Base-by-base conservation (phyloP, 2,797 vertebrate species). In the Mus spretus region DNA sequence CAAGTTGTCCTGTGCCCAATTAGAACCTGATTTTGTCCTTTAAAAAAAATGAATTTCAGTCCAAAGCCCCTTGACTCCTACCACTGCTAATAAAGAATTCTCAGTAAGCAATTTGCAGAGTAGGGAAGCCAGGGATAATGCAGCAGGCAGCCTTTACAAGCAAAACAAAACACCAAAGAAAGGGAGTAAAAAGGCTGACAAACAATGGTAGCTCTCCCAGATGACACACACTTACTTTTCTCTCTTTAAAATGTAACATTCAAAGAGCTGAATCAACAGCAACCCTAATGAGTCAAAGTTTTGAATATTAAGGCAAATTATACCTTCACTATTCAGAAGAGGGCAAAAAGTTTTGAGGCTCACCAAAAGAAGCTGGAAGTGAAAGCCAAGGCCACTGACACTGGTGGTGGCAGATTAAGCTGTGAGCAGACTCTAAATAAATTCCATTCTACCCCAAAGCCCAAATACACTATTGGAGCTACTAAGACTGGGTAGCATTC, bases 361-460 rank as follows among this genome's bases (percentile, higher is more conserved):
- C 96, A 82, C 96, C 94, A 94, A 97, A 92, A 96, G 96, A 92
- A 95, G 91, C 72, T 59, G 50, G 17, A 65, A 96, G 96, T 65
- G 7, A 78, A 63, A 87, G 91, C 96, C 97, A 96, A 95, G 70
- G 92, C 90, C 61, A 97, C 65, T 93, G 96, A 96, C 0, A 10
- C 67, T 98, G 91, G 96, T 89, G 96, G 93, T 97, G 80, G 96
- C 94, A 97, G 97, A 97, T 96, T 94, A 96, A 92, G 95, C 94
- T 98, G 95, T 96, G 97, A 98, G 95, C 85, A 97, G 96, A 97
- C 95, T 89, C 96, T 98, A 96, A 98, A 98, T 98, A 97, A 97
- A 97, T 97, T 63, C 97, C 78, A 89, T 92, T 96, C 65, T 95
- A 92, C 80, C 82, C 85, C 65, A 92, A 90, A 86, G 96, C 93